A percentile compares a stretch with the other conserved stretches of the same genome.
Evolutionary conservation across 2,113 vertebrate genomes (phyloP).

Genomic region (Micromys minutus): DNA sequence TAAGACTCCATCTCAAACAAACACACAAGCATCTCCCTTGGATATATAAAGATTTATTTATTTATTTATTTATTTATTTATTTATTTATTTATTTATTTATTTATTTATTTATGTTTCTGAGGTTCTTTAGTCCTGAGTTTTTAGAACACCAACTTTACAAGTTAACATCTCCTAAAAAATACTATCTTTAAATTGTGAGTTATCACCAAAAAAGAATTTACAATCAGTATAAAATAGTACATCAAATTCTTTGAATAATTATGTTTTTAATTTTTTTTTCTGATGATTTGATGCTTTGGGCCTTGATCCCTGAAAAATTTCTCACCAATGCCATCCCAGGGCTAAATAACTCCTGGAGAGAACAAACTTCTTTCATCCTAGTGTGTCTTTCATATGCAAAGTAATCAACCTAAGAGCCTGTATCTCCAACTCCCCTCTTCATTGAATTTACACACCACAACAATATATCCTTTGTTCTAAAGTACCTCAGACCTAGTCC

Average conservation of each 20-base stretch:
- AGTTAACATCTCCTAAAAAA: neutral
- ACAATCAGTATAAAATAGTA: conserved; percentile 45
- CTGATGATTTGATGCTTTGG: neutral
- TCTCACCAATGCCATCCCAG: too few relatives aligned
- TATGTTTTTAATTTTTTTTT: conserved; percentile 22
- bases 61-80: conserved; percentile 14
- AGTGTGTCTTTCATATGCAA: conserved; percentile 13
- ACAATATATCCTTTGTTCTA: neutral
- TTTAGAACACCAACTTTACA: conserved; percentile 35
- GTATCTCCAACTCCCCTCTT: neutral
- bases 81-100: conserved; percentile 14
- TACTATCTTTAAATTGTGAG: neutral
- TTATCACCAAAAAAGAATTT: conserved; percentile 32
- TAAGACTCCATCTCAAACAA: neutral
- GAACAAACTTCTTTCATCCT: neutral
- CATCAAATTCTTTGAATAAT: neutral
- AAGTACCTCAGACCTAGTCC: neutral
- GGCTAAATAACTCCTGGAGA: neutral
- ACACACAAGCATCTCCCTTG: neutral
- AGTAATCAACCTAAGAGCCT: neutral
- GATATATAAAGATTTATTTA: neutral
- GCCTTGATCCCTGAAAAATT: neutral
- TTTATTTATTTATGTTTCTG: conserved; percentile 23
- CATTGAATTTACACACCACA: neutral
- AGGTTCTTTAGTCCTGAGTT: neutral